Base-by-base conservation (phyloP, 2,888 invertebrate genomes). In the Microctonus aethiopoides region DNA sequence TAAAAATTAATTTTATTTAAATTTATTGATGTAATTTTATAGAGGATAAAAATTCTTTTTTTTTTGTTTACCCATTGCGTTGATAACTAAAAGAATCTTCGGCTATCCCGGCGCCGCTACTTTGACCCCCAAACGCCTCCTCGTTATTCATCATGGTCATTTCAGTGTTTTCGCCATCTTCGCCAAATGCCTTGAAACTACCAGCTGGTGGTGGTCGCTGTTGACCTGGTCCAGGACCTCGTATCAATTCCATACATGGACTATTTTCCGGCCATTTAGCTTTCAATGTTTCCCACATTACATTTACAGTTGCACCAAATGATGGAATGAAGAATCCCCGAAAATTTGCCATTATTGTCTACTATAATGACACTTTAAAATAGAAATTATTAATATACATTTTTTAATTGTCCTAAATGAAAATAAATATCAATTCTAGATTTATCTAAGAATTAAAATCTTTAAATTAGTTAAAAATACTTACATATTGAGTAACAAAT, bases 271-370 rank as follows among this genome's bases (percentile, higher is more conserved):
- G 95, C 82, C 94, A 91, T 81, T 92, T 90, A 83, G 95, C 93
- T 79, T 93, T 90, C 60, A 94, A 90, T 22, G 94, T 93, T 87
- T 95, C 95, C 91, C 93, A 92, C 26, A 94, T 94, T 75, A 95
- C 95, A 83, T 94, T 94, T 81, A 94, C 84, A 52, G 93, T 92
- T 83, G 94, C 94, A 83, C 91, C 91, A 74, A 94, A 81, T 41
- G 94, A 93, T 60, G 94, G 93, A 79, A 95, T 84, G 81, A 90
- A 90, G 77, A 92, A 90, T 72, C 90, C 89, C 41, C 91, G 90
- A 70, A 92, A 89, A 82, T 90, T 89, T 79, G 91, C 89, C 92
- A 92, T 92, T 60, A 13, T 26, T 24, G 4, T 57, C 34, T 16
- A n/a, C 16, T 46, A 16, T 16, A 16, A 20, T 20, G 16, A 46